Evolutionary conservation across 23 tunicate species (phyloP).

Genomic region (Ciona savignyi): DNA sequence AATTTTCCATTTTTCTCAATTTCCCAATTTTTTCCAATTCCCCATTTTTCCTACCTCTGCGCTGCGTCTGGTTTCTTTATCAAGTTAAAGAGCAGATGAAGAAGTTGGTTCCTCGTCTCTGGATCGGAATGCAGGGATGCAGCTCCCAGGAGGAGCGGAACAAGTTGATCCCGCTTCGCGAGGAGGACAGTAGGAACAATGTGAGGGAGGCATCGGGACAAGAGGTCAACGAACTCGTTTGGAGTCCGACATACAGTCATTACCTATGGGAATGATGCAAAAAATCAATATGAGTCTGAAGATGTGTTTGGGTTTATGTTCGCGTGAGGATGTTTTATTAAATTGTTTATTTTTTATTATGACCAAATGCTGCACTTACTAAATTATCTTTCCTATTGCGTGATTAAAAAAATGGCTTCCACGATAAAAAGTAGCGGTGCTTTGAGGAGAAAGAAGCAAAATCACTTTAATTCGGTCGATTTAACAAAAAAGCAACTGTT

Average conservation of each 20-base stretch:
- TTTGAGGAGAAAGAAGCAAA: too few species aligned
- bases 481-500: background rate
- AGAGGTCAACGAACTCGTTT: constrained; percentile 21
- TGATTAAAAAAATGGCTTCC: too few species aligned
- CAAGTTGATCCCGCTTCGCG: constrained; percentile 83
- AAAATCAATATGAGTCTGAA: too few species aligned
- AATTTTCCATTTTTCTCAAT: too few species aligned
- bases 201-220: constrained; percentile 69
- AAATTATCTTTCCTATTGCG: too few species aligned
- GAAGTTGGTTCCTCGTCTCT: constrained; percentile 35
- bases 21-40: too few species aligned
- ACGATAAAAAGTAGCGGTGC: too few species aligned
- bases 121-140: constrained; percentile 61
- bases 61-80: constrained; percentile 81
- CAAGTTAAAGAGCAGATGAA: constrained; percentile 84
- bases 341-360: too few species aligned
- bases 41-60: constrained; percentile 74
- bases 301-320: too few species aligned
- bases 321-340: too few species aligned
- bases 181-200: constrained; percentile 74
- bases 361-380: too few species aligned
- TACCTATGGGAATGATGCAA: constrained; percentile 14
- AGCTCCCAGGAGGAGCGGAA: constrained; percentile 74
- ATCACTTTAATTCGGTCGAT: too few species aligned
- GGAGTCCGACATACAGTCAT: constrained; percentile 29